Evolutionary conservation across 2,888 invertebrate genomes (phyloP), one percentile per base, ranked within the genome.

Genomic region (Flexamia atlantica): DNA sequence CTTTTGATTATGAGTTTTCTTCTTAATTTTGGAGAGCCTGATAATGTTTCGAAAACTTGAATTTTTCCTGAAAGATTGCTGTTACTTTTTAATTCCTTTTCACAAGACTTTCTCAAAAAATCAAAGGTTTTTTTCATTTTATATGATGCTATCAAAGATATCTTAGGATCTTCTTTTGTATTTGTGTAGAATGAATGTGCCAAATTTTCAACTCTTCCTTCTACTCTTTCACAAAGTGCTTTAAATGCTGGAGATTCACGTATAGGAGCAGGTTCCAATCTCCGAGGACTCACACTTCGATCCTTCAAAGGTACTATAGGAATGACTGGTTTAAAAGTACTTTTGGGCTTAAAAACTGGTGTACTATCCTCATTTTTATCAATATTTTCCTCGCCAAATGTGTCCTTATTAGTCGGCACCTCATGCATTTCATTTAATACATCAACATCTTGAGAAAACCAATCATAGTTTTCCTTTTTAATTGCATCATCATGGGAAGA

Each of bases 191-290:
- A 84, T 82, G 76, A 36, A 4, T 60, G 68, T 14, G 53, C 20
- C 23, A 84, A 25, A 36, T 53, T 74, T 64, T 85, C 83, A n/a
- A 72, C 46, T 12, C 42, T 42, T 36, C 74, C 74, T 14, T 60
- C 25, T 32, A 81, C 72, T 81, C 74, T 53, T 53, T 82, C 64
- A 72, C 64, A 83, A 7, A 85, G 76, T 40, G 85, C 82, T 84
- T 87, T 85, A 64, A 85, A 87, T 12, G 86, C 86, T 3, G 86
- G 83, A 14, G 85, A 83, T 20, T 84, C 82, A 68, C 84, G 84
- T 25, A 87, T 84, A 40, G 86, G 84, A 9, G 85, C 84, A 50
- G 87, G 87, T 23, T 85, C 57, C 60, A 85, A 64, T 70, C 86
- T 83, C 36, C 85, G 82, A 7, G 85, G 83, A 76, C 85, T 87